Percentiles rank a stretch among this genome's conserved stretches.
Evolutionary conservation across 2,888 invertebrate genomes (phyloP).

Genomic region (Cataglyphis cursor): DNA sequence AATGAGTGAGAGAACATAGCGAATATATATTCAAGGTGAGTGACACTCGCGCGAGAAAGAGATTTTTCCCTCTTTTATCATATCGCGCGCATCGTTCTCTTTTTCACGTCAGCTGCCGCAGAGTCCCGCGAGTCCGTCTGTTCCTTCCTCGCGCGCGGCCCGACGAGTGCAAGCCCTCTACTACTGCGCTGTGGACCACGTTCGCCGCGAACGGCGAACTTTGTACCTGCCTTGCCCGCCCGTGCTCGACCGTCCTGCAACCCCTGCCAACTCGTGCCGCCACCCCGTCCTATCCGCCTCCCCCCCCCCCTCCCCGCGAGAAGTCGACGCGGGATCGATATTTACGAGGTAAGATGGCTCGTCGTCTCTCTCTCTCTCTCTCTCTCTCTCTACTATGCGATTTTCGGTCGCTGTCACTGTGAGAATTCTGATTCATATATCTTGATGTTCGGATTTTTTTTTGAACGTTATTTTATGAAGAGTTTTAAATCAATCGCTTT

Average conservation of each 20-base stretch:
- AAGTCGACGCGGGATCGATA: constrained; percentile 69
- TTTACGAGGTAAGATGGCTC: constrained; percentile 73
- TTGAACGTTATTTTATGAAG: neutral
- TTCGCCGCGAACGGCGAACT: constrained; percentile 26
- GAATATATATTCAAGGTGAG: neutral
- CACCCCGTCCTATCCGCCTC: constrained; percentile 7
- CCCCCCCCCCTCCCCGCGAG: constrained; percentile 56
- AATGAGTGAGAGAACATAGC: neutral
- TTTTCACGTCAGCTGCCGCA: neutral
- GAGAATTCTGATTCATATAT: neutral
- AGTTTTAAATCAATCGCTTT: neutral
- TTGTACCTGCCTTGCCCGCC: constrained; percentile 31
- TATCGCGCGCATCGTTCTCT: constrained; percentile 10
- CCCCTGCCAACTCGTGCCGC: constrained; percentile 53
- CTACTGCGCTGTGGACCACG: constrained; percentile 55
- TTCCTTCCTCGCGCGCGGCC: constrained; percentile 53
- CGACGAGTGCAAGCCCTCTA: constrained; percentile 60
- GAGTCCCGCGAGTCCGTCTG: constrained; percentile 7
- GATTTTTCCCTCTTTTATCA: neutral
- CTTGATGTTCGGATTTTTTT: neutral
- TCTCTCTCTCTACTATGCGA: constrained; percentile 26
- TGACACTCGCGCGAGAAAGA: neutral
- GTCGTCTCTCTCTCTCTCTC: constrained; percentile 27
- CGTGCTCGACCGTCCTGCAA: constrained; percentile 36
- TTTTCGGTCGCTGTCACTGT: constrained; percentile 25